Conservation (phyloP, 2,797 vertebrate species). For the Lagodon rhomboides region DNA sequence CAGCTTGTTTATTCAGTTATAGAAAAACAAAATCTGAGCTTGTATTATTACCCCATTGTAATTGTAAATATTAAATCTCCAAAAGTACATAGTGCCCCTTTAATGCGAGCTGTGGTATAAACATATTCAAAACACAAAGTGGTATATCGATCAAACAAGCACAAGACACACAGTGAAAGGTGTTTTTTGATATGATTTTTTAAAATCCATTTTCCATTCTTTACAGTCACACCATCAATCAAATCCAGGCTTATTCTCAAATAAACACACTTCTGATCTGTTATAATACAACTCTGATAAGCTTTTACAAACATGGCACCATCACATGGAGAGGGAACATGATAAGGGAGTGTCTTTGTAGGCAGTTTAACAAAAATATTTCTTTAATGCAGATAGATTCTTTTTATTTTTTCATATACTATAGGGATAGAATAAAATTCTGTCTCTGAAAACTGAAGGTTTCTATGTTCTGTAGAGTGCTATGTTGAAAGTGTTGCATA, state of each 20-base stretch:
- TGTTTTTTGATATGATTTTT: conserved; percentile 64
- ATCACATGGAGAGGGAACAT: conserved; percentile 71
- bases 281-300: conserved; percentile 77
- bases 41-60: too few species aligned
- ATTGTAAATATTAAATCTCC: too few species aligned
- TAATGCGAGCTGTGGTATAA: neutral
- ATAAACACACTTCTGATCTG: conserved; percentile 63
- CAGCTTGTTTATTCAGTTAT: too few species aligned
- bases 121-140: neutral
- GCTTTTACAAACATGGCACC: conserved; percentile 82
- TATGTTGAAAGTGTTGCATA: conserved; percentile 81
- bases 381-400: conserved; percentile 68
- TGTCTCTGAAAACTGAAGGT: conserved; percentile 67
- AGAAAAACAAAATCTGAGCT: too few species aligned
- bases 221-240: conserved; percentile 73
- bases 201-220: conserved; percentile 67
- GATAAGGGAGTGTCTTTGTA: conserved; percentile 54
- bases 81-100: too few species aligned
- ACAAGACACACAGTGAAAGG: conserved; percentile 44
- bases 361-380: conserved; percentile 79
- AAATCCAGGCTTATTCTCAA: conserved; percentile 64
- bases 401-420: conserved; percentile 63
- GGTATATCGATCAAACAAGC: conserved; percentile 26
- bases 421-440: conserved; percentile 76
- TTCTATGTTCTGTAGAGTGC: conserved; percentile 64